Conservation (phyloP, 2,888 invertebrate species). For the Morpho helenor region DNA sequence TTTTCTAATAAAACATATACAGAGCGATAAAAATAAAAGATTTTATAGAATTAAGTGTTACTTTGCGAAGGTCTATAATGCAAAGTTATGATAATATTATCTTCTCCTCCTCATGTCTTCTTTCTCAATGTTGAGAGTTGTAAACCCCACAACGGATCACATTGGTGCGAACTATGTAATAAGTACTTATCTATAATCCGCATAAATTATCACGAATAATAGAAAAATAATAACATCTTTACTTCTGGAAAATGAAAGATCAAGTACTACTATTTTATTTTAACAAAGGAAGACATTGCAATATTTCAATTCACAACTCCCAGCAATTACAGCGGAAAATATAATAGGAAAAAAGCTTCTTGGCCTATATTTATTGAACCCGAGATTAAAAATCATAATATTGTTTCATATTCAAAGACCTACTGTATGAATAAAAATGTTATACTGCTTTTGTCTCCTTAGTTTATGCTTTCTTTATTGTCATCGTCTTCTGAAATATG, state of each 20-base stretch:
- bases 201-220: too few relatives aligned
- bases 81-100: too few relatives aligned
- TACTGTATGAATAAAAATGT: constrained; percentile 11
- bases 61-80: too few relatives aligned
- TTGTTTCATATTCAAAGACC: constrained; percentile 18
- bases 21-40: too few relatives aligned
- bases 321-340: constrained; percentile 25
- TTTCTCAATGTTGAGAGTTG: too few relatives aligned
- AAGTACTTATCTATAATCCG: too few relatives aligned
- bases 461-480: constrained; percentile 7
- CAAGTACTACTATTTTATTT: constrained; percentile 16
- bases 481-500: neutral
- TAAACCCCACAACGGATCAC: too few relatives aligned
- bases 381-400: constrained; percentile 27
- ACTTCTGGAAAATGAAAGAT: neutral
- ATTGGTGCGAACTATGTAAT: too few relatives aligned
- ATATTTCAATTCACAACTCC: constrained; percentile 24
- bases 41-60: too few relatives aligned
- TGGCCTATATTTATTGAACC: constrained; percentile 30
- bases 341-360: constrained; percentile 28
- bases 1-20: too few relatives aligned
- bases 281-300: constrained; percentile 25
- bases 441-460: constrained; percentile 5
- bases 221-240: too few relatives aligned
- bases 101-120: too few relatives aligned